phyloP scores from a whole-genome alignment of 2,797 vertebrate species.

The Chelidonichthys spinosus region DNA sequence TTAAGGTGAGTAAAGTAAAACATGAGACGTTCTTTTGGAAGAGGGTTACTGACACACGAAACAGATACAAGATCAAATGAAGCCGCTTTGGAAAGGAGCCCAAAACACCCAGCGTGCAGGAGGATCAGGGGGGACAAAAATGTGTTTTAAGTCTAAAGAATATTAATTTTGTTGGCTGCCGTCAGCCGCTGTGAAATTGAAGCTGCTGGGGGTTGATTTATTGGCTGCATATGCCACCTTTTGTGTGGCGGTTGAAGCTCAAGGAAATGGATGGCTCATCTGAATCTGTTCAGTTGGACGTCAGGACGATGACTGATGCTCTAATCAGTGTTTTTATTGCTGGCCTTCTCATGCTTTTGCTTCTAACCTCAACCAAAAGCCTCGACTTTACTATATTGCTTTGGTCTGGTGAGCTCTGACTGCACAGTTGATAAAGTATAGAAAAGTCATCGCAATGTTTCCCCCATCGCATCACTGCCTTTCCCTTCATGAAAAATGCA shows the following conservation, averaged over 20 bases:
- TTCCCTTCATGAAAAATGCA: background rate
- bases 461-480: constrained; percentile 23
- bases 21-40: constrained; percentile 11
- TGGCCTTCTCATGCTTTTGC: constrained; percentile 17
- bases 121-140: constrained; percentile 20
- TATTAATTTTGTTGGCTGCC: constrained; percentile 49
- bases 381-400: constrained; percentile 17
- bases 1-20: background rate
- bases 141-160: constrained; percentile 45
- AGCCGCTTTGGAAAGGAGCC: constrained; percentile 22
- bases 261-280: constrained; percentile 48
- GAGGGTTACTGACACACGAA: constrained; percentile 14
- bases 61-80: constrained; percentile 40
- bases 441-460: constrained; percentile 19
- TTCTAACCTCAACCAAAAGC: constrained; percentile 7
- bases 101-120: background rate
- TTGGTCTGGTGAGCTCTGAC: constrained; percentile 22
- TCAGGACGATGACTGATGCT: constrained; percentile 46
- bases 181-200: constrained; percentile 43
- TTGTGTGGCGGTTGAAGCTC: constrained; percentile 39
- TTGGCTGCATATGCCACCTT: constrained; percentile 27
- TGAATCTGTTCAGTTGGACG: constrained; percentile 40
- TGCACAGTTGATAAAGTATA: constrained; percentile 3
- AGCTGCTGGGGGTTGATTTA: constrained; percentile 54
- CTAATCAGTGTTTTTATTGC: constrained; percentile 36